phyloP scores from a whole-genome alignment of 1,140 invertebrate species.

The Adelges cooleyi region DNA sequence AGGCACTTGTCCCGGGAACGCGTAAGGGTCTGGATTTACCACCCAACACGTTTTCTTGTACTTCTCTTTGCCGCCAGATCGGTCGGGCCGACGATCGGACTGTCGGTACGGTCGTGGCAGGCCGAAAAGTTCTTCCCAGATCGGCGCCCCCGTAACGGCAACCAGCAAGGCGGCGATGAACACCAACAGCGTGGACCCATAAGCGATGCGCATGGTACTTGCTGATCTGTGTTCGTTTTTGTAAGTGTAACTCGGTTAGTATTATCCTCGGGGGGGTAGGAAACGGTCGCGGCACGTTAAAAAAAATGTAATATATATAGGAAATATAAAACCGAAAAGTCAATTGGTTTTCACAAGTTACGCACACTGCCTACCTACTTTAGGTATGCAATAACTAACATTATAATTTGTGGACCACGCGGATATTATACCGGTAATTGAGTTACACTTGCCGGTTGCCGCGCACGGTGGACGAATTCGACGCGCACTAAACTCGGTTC shows the following conservation, averaged over 20 bases:
- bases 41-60: conserved; percentile 36
- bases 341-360: too few species aligned
- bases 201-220: too few species aligned
- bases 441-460: neutral
- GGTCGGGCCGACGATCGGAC: neutral
- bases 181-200: neutral
- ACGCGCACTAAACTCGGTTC: neutral
- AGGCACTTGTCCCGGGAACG: conserved; percentile 35
- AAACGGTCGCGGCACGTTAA: too few species aligned
- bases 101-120: neutral
- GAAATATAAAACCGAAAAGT: too few species aligned
- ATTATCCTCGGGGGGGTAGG: too few species aligned
- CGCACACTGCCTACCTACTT: too few species aligned
- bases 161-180: neutral
- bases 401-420: too few species aligned
- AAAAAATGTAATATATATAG: too few species aligned
- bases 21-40: conserved; percentile 37
- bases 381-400: too few species aligned
- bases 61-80: conserved; percentile 31
- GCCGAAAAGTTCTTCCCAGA: conserved; percentile 17
- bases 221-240: too few species aligned
- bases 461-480: neutral
- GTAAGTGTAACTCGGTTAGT: too few species aligned
- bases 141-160: conserved; percentile 9
- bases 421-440: too few species aligned